These are phyloP conservation scores for Caenorhabditis becei DNA, from an alignment of 2,888 invertebrate species.

Conservation along the genomic window DNA sequence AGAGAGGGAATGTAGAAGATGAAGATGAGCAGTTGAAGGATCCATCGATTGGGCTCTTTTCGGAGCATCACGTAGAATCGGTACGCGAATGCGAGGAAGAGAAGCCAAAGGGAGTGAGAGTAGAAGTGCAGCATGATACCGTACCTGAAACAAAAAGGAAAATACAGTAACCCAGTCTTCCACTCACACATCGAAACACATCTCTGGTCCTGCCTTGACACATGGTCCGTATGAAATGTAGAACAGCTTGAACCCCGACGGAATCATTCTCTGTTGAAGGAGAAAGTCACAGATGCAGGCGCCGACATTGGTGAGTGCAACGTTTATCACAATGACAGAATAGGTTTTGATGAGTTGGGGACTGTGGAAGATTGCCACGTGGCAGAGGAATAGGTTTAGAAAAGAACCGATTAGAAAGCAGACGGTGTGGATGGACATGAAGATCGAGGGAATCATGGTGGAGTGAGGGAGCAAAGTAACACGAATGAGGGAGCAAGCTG, in stretches of 20 bases:
- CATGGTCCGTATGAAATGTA: constrained; percentile 39
- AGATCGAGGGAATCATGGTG: background rate
- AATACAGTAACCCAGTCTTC: background rate
- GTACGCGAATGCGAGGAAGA: constrained; percentile 35
- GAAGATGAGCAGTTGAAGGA: constrained; percentile 1
- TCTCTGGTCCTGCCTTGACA: constrained; percentile 1
- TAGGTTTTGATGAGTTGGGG: constrained; percentile 26
- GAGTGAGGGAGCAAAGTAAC: background rate
- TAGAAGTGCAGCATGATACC: constrained; percentile 38
- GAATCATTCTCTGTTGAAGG: constrained; percentile 38
- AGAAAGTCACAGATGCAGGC: constrained; percentile 25
- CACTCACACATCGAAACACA: constrained; percentile 28
- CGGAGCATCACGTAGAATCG: constrained; percentile 24
- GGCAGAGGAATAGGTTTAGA: constrained; percentile 29
- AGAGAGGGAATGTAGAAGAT: constrained; percentile 36
- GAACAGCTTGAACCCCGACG: constrained; percentile 19
- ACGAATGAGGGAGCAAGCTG: background rate
- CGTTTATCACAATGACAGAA: constrained; percentile 23
- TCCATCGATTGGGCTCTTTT: background rate
- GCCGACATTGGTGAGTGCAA: constrained; percentile 22
- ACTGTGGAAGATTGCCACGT: constrained; percentile 37
- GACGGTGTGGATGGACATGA: constrained; percentile 22
- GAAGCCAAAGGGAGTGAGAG: constrained; percentile 30
- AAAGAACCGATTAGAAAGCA: constrained; percentile 21
- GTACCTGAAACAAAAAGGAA: constrained; percentile 11